These are phyloP conservation scores for Helarctos malayanus DNA, from an alignment of 2,797 vertebrate species.

Conservation along the genomic window DNA sequence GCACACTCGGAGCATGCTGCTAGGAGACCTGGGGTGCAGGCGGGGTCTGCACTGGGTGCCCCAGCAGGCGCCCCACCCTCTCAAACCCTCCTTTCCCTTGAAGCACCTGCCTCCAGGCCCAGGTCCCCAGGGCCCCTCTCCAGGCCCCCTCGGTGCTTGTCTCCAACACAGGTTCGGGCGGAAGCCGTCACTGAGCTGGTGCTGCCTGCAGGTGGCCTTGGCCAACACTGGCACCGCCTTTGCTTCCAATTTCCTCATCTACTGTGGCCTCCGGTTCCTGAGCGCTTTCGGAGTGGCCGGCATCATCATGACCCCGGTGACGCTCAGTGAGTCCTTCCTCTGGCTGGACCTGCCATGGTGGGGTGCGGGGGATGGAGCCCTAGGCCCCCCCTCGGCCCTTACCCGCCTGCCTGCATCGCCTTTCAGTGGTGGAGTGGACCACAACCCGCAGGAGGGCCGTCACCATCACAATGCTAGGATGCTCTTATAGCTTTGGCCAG, in stretches of 20 bases:
- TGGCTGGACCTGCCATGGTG: accelerated
- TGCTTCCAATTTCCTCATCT: constrained; percentile 88
- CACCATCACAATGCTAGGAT: constrained; percentile 88
- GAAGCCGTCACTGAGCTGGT: constrained; percentile 87
- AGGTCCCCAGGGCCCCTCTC: not conserved
- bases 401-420: accelerated
- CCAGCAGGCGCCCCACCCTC: not conserved
- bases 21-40: not conserved
- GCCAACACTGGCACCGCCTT: constrained; percentile 88
- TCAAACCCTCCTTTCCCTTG: accelerated
- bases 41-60: not conserved
- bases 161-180: constrained; percentile 89
- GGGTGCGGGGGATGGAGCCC: not conserved
- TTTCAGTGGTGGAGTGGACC: constrained; percentile 92
- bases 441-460: constrained; percentile 88
- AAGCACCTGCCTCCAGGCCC: not conserved
- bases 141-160: not conserved
- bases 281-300: constrained; percentile 91
- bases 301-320: constrained; percentile 87
- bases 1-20: accelerated
- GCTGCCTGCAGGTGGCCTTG: constrained; percentile 89
- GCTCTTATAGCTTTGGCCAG: constrained; percentile 91
- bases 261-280: constrained; percentile 90
- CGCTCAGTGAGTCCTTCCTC: constrained; percentile 87
- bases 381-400: accelerated